These are phyloP conservation scores for Gracilinanus agilis DNA, from an alignment of 2,113 vertebrate species.

Conservation along the genomic window DNA sequence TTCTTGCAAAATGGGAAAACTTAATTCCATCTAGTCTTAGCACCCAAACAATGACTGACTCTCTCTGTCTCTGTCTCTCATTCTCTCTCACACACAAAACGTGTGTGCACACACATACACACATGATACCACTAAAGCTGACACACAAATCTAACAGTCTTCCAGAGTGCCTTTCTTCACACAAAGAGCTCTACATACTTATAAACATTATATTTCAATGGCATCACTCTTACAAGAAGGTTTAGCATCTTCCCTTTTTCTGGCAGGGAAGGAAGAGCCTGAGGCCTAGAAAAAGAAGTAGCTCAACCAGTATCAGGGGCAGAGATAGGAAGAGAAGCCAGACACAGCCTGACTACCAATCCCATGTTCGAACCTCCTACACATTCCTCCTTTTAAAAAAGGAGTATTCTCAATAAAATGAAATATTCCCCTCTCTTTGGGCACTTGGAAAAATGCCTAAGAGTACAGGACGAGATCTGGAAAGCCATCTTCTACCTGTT, in stretches of 20 bases:
- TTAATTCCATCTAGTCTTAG: not conserved
- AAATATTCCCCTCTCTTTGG: conserved; percentile 62
- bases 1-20: fast-evolving
- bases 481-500: conserved; percentile 90
- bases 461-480: conserved; percentile 69
- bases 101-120: not conserved
- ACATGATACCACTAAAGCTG: not conserved
- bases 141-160: conserved; percentile 54
- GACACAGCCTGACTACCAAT: not conserved
- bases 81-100: not conserved
- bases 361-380: conserved; percentile 5
- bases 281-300: conserved; percentile 43
- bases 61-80: not conserved
- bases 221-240: conserved; percentile 37
- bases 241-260: conserved; percentile 59
- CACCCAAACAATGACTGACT: not conserved
- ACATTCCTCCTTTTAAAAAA: conserved; percentile 27
- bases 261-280: conserved; percentile 66
- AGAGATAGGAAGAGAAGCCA: not conserved
- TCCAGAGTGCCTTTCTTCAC: conserved; percentile 45
- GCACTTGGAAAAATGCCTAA: conserved; percentile 69
- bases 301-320: not conserved
- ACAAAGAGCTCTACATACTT: not conserved
- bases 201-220: not conserved
- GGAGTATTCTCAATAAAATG: not conserved